Evolutionary conservation across 2,888 invertebrate genomes (phyloP), one percentile per base, ranked within the genome.

Genomic region (Drosophila nigricruria): DNA sequence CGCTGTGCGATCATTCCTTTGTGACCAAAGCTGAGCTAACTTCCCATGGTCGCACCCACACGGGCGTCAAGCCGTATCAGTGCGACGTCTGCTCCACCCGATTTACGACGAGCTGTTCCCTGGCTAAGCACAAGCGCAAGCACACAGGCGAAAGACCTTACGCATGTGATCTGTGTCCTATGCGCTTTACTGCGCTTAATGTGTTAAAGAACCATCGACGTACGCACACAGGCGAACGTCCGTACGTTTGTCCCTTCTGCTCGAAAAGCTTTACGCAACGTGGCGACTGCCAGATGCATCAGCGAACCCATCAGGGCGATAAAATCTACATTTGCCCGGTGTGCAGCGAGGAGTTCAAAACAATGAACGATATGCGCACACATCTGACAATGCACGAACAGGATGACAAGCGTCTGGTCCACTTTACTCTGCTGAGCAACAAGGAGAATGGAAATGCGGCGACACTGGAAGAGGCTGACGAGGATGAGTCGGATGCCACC

Each of bases 91-190:
- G 95, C 47, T 93, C 93, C 0, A 92, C 94, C 12, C 93, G 94
- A 0, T 95, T 95, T 83, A 95, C 95, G 0, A 95, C 95, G 0
- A 94, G 94, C 14, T 94, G 94, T 49, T 94, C 95, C 0, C 78
- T 95, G 20, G 94, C 94, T 23, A 95, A 95, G 60, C 95, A 95
- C 71, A 92, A 94, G 1, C 92, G 95, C 0, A 94, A 93, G 8
- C 95, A 95, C 81, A 94, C 94, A 0, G 95, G 95, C 0, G 95
- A 95, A 69, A 88, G 94, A 0, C 95, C 95, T 0, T 95, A 95
- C 76, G 93, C 93, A 0, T 95, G 95, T 70, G 95, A 95, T 34
- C 89, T 94, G 1, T 95, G 95, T 54, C 93, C 94, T 0, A 94
- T 94, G 94, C 93, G 93, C 1, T 94, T 95, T 59, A 93, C 94